These are phyloP conservation scores for Hypocryptadius cinnamomeus DNA, from an alignment of 2,113 vertebrate genomes.

Conservation along the genomic window DNA sequence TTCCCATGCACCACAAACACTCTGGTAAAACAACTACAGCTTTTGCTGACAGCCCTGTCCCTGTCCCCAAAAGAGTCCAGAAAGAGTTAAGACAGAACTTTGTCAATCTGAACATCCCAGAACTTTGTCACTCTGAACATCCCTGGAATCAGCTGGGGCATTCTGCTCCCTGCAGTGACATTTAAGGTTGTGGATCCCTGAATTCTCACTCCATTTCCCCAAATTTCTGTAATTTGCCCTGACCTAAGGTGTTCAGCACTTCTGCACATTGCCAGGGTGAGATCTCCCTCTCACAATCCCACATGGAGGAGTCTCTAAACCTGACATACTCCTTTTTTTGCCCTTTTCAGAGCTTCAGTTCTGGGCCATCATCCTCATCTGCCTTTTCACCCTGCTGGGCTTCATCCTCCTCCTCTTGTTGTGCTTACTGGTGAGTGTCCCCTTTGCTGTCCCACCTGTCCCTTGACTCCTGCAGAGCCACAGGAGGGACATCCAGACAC, in stretches of 20 bases:
- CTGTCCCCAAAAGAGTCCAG: background rate
- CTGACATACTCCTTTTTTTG: background rate
- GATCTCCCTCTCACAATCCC: background rate
- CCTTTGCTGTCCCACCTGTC: background rate
- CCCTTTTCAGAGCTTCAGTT: conserved; percentile 60
- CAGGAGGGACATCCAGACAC: background rate
- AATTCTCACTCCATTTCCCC: background rate
- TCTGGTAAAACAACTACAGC: background rate
- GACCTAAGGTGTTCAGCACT: accelerated
- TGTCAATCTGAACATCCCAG: background rate
- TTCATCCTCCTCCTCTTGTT: conserved; percentile 57
- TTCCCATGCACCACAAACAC: background rate
- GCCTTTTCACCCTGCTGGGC: conserved; percentile 59
- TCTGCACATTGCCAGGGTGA: background rate
- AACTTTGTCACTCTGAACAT: background rate
- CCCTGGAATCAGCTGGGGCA: background rate
- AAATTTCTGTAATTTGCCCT: background rate
- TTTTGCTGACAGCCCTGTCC: background rate
- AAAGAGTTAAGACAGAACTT: background rate
- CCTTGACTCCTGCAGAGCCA: background rate
- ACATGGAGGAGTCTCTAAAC: background rate
- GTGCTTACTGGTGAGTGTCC: conserved; percentile 67
- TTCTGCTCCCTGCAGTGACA: background rate
- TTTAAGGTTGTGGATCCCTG: background rate
- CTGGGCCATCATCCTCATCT: conserved; percentile 75